phyloP scores from a whole-genome alignment of 2,797 vertebrate species.

The Labeo calbasu region DNA sequence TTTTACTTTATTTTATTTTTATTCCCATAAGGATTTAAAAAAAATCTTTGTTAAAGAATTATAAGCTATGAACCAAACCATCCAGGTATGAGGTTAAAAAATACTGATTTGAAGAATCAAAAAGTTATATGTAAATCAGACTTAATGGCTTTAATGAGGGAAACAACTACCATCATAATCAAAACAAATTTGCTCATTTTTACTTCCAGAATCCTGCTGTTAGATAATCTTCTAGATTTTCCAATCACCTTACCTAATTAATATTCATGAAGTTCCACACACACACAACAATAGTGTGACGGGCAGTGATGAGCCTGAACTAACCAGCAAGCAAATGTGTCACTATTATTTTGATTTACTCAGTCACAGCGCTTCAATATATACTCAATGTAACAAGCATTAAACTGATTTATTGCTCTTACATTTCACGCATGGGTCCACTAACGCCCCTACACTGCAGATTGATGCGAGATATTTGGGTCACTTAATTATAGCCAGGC shows the following conservation, averaged over 20 bases:
- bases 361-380: conserved; percentile 51
- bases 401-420: conserved; percentile 56
- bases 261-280: not conserved
- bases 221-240: not conserved
- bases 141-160: not conserved
- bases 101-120: not conserved
- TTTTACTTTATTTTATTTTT: too few species aligned
- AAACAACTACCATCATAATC: not conserved
- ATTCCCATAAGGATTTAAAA: too few species aligned
- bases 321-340: conserved; percentile 34
- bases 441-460: conserved; percentile 51
- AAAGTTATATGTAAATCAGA: not conserved
- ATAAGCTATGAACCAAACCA: not conserved
- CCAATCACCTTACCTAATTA: not conserved
- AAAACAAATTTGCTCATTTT: not conserved
- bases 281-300: not conserved
- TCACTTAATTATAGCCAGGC: conserved; percentile 65
- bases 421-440: conserved; percentile 50
- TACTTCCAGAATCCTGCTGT: not conserved
- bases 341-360: conserved; percentile 57
- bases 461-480: conserved; percentile 60
- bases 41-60: not conserved
- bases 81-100: not conserved
- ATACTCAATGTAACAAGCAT: conserved; percentile 48
- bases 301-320: conserved; percentile 32